Percentiles rank a stretch among this genome's conserved stretches.
phyloP scores from a whole-genome alignment of 1,140 invertebrate genomes.

The Monomorium pharaonis region DNA sequence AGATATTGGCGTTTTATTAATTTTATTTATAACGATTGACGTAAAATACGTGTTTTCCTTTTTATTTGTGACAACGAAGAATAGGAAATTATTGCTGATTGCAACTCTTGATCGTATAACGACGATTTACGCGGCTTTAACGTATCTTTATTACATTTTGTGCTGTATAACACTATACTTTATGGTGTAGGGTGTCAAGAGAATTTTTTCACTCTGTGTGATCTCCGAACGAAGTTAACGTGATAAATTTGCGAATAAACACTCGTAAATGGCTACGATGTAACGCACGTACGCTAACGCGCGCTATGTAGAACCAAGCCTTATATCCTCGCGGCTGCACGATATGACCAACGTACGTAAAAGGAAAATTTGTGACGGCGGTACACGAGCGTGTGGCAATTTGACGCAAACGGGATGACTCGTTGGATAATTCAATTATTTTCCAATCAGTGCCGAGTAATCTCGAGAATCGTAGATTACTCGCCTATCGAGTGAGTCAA shows the following conservation, averaged over 20 bases:
- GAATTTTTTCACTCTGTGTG: constrained; percentile 9
- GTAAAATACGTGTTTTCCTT: neutral
- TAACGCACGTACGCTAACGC: neutral
- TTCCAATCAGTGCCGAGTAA: constrained; percentile 3
- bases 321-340: neutral
- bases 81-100: neutral
- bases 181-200: neutral
- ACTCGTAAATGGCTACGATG: neutral
- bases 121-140: neutral
- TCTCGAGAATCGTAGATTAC: constrained; percentile 20
- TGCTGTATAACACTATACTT: neutral
- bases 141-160: neutral
- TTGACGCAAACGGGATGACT: neutral
- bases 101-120: neutral
- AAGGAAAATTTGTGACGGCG: constrained; percentile 5
- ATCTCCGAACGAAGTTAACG: neutral
- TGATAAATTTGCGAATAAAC: neutral
- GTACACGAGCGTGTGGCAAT: neutral
- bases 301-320: neutral
- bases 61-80: neutral
- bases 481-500: neutral
- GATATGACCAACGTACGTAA: neutral
- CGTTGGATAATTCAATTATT: constrained; percentile 27
- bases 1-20: neutral
- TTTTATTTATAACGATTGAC: neutral